Percentiles rank a stretch among this genome's conserved stretches.
Conservation (phyloP, 2,113 vertebrate genomes). For the Lasiurus cinereus region DNA sequence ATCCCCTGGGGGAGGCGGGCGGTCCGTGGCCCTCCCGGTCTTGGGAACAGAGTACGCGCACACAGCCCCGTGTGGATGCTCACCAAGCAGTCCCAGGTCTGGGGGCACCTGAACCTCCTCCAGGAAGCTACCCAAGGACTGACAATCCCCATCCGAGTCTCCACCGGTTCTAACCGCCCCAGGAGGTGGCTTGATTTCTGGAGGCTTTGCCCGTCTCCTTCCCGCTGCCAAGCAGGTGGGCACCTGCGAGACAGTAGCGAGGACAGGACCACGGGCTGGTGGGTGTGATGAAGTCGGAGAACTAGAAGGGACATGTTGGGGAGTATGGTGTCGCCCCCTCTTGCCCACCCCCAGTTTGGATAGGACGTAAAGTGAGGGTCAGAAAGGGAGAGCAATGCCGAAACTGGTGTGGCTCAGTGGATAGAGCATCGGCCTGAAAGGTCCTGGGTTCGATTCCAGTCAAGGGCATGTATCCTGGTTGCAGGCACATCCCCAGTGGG, state of each 20-base stretch:
- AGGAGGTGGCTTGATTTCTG: neutral
- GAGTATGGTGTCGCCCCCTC: too few species aligned
- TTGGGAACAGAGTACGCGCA: rapidly evolving
- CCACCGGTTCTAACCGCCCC: neutral
- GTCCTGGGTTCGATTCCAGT: too few species aligned
- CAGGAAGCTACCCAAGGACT: neutral
- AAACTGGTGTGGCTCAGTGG: too few species aligned
- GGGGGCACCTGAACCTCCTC: neutral
- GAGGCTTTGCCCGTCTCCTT: neutral
- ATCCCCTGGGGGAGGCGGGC: rapidly evolving
- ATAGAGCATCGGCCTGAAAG: too few species aligned
- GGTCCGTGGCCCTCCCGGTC: neutral
- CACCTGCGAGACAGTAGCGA: neutral
- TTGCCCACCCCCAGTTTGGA: neutral
- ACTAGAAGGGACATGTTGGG: neutral
- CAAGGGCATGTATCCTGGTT: too few species aligned
- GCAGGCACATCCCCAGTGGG: too few species aligned
- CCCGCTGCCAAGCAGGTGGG: neutral
- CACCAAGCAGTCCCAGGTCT: too few species aligned
- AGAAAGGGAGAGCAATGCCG: too few species aligned
- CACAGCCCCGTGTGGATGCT: too few species aligned
- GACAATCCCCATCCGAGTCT: neutral
- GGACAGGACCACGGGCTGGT: neutral
- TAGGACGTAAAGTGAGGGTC: neutral
- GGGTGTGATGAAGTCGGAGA: too few species aligned